These are phyloP conservation scores for Ridgeia piscesae DNA, from an alignment of 1,140 invertebrate genomes.

Conservation along the genomic window DNA sequence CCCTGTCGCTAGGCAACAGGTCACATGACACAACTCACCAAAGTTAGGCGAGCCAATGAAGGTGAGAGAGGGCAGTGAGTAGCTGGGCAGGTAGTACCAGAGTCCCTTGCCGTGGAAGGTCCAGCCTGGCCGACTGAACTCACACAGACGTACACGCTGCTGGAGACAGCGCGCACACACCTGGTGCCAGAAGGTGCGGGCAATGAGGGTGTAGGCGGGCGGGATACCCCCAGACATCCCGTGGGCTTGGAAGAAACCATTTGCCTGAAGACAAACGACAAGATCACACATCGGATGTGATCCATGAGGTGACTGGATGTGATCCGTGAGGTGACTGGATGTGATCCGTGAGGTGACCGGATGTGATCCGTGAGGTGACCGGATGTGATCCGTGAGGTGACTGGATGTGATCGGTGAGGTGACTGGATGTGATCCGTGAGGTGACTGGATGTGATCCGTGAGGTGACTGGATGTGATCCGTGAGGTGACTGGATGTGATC, in stretches of 20 bases:
- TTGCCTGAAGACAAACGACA: conserved; percentile 67
- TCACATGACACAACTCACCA: conserved; percentile 69
- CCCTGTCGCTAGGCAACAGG: too few species aligned
- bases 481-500: too few species aligned
- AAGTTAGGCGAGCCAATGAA: conserved; percentile 96
- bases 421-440: too few species aligned
- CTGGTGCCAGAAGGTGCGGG: conserved; percentile 72
- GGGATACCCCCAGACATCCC: conserved; percentile 88
- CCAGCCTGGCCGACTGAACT: conserved; percentile 84
- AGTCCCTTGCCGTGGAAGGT: conserved; percentile 98
- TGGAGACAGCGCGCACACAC: conserved; percentile 66
- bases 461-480: too few species aligned
- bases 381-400: too few species aligned
- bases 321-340: too few species aligned
- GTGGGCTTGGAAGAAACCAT: conserved; percentile 85
- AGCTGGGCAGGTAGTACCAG: conserved; percentile 77
- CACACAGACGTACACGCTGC: conserved; percentile 74
- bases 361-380: too few species aligned
- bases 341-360: too few species aligned
- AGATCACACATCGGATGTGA: too few species aligned
- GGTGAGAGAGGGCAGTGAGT: conserved; percentile 73
- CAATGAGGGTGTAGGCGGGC: conserved; percentile 84
- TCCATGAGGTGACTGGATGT: too few species aligned
- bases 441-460: too few species aligned
- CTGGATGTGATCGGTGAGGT: too few species aligned